Evolutionary conservation across 1,140 invertebrate genomes (phyloP).

Genomic region (Drosophila suzukii): DNA sequence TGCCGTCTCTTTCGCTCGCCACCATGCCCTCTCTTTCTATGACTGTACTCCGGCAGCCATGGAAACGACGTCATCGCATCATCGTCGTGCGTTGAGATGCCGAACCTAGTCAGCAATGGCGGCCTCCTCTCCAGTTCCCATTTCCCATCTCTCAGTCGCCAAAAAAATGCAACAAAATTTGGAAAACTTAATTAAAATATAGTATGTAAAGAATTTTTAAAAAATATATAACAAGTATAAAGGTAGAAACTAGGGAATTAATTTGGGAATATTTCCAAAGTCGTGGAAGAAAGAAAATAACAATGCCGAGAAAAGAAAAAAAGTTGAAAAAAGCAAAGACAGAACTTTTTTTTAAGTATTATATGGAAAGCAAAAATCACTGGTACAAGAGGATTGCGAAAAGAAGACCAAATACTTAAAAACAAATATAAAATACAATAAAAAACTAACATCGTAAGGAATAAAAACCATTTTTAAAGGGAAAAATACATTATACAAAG

Average conservation of each 20-base stretch:
- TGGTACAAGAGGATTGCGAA: too few species aligned
- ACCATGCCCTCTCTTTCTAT: conserved; percentile 45
- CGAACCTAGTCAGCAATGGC: conserved; percentile 51
- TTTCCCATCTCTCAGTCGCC: conserved; percentile 12
- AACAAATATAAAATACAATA: background rate
- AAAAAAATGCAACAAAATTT: conserved; percentile 15
- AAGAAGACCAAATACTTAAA: too few species aligned
- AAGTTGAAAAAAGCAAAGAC: too few species aligned
- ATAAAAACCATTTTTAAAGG: background rate
- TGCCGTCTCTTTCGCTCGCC: conserved; percentile 6
- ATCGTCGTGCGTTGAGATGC: conserved; percentile 48
- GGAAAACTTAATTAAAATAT: background rate
- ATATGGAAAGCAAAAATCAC: too few species aligned
- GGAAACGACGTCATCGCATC: conserved; percentile 73
- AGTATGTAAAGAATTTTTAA: background rate
- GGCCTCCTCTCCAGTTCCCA: conserved; percentile 19
- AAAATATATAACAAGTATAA: background rate
- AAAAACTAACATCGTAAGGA: background rate
- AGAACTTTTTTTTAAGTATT: background rate
- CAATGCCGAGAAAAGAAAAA: too few species aligned
- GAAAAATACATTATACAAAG: background rate
- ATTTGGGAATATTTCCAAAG: too few species aligned
- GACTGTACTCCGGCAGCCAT: conserved; percentile 70
- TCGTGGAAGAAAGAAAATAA: too few species aligned
- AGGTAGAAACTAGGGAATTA: too few species aligned